Base-by-base conservation (phyloP, 2,797 vertebrate genomes). In the Myioborus melanocephalus region DNA sequence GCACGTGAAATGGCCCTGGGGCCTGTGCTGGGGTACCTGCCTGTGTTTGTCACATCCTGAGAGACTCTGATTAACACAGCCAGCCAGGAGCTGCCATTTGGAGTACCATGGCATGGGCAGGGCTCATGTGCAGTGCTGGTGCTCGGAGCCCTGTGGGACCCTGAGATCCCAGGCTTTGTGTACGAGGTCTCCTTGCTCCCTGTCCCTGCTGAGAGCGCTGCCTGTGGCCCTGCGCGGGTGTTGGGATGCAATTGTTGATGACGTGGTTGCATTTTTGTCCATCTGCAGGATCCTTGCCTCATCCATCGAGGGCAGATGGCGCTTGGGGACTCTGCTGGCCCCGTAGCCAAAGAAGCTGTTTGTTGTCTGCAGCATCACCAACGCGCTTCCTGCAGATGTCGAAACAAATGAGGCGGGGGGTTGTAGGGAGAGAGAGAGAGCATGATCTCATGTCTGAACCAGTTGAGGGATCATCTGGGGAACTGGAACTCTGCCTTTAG, bases 381-480 rank as follows among this genome's bases (percentile, higher is more conserved):
- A 21, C 0, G 6, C 2, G 10, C n/a, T 93, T 91, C 56, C 56
- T 43, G 64, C 76, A 85, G 87, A 85, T 93, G 91, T 71, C 49
- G 91, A 53, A 80, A 93, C 59, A 80, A 85, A 53, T 87, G 87
- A 71, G 84, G 82, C 3, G 1, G 92, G 82, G 94, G 82, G 11
- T 80, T 64, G 1, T 20, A 34, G 68, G 53, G 46, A 30, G 12
- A 46, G 46, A 46, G 46, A 46, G 32, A 46, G 21, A 53, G 41
- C 44, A 64, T 94, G 87, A 87, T 56, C 64, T 96, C 71, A 84
- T 82, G 73, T 65, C 70, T 79, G 32, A 47, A 49, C 69, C 41
- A 34, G n/a, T 5, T 30, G 24, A 73, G 26, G 60, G 89, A 63
- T 82, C 49, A 32, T 66, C 44, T 83, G 59, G 64, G 65, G 81